Base-by-base conservation (phyloP, 2,113 vertebrate species). In the Argyrosomus japonicus region DNA sequence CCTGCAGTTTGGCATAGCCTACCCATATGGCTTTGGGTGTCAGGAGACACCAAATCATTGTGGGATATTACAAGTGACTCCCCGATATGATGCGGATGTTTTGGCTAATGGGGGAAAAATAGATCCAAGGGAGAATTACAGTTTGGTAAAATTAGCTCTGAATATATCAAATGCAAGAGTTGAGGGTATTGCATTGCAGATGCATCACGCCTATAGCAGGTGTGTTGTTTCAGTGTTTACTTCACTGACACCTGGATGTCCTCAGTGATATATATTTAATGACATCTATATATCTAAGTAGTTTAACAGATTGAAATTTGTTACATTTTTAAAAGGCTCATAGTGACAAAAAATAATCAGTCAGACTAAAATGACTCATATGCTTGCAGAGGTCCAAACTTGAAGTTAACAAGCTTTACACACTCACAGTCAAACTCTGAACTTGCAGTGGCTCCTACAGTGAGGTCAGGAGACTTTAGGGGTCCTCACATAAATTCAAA, bases 1-100 rank as follows among this genome's bases (percentile, higher is more conserved):
- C 94, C 91, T 91, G 93, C 87, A 87, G 91, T 92, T 89, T 92
- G 89, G 79, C 92, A 92, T 57, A 88, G 87, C 78, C 86, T 87
- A 47, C 76, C 87, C 91, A 90, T 94, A 92, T 92, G 93, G 92
- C 92, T 90, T 6, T 84, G 89, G 81, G 87, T 93, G 91, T 91
- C 92, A 92, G 88, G 90, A 92, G 92, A 91, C 89, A 71, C 86
- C 86, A 82, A 74, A 87, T 92, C 91, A 91, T 87, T 68, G 79
- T 69, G 84, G 84, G 81, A 68, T 76, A 81, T 76, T 80, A 81
- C 81, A 61, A 79, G 77, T 71, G 87, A 82, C 89, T 89, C 86
- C 36, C 81, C 61, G 78, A 61, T 86, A 82, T 87, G 73, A 87
- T 86, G 81, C 61, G 82, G 82, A 76, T 91, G 86, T 84, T 85